Base-by-base conservation (phyloP, 2,113 vertebrate genomes). In the Corydoras maculifer region DNA sequence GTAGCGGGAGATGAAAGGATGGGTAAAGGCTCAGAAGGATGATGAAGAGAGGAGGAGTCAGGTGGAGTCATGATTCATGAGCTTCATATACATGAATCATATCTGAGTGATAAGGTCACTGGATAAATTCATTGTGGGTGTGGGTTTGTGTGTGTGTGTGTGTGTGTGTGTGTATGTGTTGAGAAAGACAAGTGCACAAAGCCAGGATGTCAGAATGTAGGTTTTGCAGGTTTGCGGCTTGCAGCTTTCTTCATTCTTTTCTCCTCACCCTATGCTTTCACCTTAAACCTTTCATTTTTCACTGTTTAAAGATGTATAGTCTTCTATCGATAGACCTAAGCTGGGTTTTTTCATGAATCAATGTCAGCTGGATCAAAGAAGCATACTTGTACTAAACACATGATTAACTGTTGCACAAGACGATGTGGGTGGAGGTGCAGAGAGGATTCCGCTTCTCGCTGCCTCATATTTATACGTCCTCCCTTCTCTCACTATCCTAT, bases 21-120 rank as follows among this genome's bases (percentile, higher is more conserved):
- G 15, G 35, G 18, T 68, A 58, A 69, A 69, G 12, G 43, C 35
- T 60, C 58, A 5, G 53, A 5, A 18, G 61, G 53, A 53, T 60
- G 58, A 68, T 62, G 65, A 68, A 50, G 43, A 74, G 54, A 65
- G 8, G 9, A 54, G 15, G n/a, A 60, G 13, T 53, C 29, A 12
- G 15, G 30, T 43, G 13, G 35, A 68, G 60, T 72, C 73, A 50
- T 68, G 58, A 55, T 58, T 73, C 43, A 63, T 53, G 58, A 77
- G 32, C 64, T 62, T 70, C 54, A 43, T 31, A 70, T n/a, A n/a
- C 54, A 57, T 57, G 54, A 57, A 57, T 57, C 74, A 60, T 48
- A 65, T 57, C 32, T 3, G 43, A 43, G 12, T 70, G 55, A 54
- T 54, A 60, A 75, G 74, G 68, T 65, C 62, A 65, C 12, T 54